Evolutionary conservation across 1,140 invertebrate species (phyloP), one percentile per base, ranked within the genome.

Genomic region (Macrobrachium nipponense): DNA sequence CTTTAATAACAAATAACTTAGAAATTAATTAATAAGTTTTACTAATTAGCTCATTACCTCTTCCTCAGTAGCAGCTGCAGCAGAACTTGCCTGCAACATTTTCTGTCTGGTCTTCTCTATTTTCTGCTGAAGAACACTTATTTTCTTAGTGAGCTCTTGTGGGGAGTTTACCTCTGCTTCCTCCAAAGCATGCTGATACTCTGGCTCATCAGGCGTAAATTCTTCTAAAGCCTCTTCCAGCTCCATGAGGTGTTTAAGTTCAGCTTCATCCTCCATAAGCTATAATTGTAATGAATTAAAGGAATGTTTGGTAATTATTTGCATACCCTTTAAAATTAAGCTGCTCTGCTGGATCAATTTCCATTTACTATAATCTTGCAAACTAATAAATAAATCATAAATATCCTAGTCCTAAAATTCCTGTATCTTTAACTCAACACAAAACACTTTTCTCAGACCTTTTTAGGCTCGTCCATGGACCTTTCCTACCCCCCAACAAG

Each of bases 251-350:
- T 96, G 94, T 90, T 95, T 94, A 23, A 98, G 91, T 90, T 96
- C 95, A 89, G 97, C 95, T 91, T 98, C 96, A 91, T 98, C 96
- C 92, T 96, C 96, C 59, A 94, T 94, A 18, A 97, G 91, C 93
- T 95, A 88, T 60, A 91, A 89, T 51, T n/a, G 60, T 64, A 68
- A 72, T n/a, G 17, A 51, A 51, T 51, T 8, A 10, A 51, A 51
- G 51, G 7, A 2, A 51, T 6, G 8, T 51, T 6, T 51, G 7
- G 3, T 51, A 12, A 51, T 12, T 51, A 51, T 51, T 51, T 51
- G 12, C 51, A 51, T 8, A 51, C 51, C 3, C 7, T 3, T 3
- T 36, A 51, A 51, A 51, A 51, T 36, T 36, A 36, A 36, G 27
- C 4, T 36, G 27, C 1, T 36, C 27, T 36, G 27, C 27, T 36